These are phyloP conservation scores for Musca vetustissima DNA, from an alignment of 1,140 invertebrate species.

Conservation along the genomic window DNA sequence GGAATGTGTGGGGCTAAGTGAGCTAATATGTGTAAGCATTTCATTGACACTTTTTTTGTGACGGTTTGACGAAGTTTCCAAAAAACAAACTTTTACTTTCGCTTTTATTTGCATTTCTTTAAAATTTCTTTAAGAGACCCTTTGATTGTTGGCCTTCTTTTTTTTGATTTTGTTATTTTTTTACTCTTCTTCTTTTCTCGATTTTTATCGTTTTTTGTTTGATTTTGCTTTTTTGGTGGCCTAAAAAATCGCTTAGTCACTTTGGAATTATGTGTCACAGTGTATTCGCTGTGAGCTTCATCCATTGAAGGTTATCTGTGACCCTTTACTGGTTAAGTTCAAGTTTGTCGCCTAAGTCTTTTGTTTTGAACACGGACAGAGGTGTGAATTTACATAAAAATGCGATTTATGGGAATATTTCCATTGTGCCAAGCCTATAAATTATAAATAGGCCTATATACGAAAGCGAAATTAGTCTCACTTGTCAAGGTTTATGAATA, in stretches of 20 bases:
- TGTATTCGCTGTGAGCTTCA: too few species aligned
- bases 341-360: neutral
- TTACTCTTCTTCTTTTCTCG: neutral
- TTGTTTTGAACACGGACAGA: neutral
- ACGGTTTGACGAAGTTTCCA: neutral
- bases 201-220: neutral
- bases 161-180: neutral
- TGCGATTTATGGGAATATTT: too few species aligned
- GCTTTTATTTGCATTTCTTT: conserved; percentile 15
- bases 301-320: too few species aligned
- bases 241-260: conserved; percentile 1
- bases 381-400: too few species aligned
- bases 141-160: neutral
- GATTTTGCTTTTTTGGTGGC: neutral
- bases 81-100: conserved; percentile 17
- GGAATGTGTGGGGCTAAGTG: too few species aligned
- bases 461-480: too few species aligned
- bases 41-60: neutral
- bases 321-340: too few species aligned
- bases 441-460: too few species aligned
- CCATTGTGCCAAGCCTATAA: too few species aligned
- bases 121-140: neutral
- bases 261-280: neutral
- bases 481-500: too few species aligned
- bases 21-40: too few species aligned